Conservation (phyloP, 2,888 invertebrate species). For the Elegia similella region DNA sequence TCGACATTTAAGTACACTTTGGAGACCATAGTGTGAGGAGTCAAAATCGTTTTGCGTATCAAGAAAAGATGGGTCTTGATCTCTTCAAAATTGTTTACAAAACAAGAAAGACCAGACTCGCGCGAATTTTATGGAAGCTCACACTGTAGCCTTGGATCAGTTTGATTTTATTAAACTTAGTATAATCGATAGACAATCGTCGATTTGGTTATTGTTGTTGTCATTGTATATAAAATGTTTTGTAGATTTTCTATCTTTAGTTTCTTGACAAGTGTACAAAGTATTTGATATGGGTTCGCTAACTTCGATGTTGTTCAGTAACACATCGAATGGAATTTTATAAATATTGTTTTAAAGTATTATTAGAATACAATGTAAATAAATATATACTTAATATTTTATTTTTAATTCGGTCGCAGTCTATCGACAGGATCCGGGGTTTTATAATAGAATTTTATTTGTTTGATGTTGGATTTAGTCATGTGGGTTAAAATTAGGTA, state of each 20-base stretch:
- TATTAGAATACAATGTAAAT: conserved; percentile 77
- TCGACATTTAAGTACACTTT: conserved; percentile 25
- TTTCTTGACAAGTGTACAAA: conserved; percentile 75
- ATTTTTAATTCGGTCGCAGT: conserved; percentile 48
- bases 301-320: conserved; percentile 54
- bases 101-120: not conserved
- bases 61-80: not conserved
- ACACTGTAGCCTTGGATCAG: conserved; percentile 27
- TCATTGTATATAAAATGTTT: conserved; percentile 75
- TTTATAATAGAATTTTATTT: conserved; percentile 31
- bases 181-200: conserved; percentile 49
- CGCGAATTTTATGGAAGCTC: not conserved
- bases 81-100: not conserved
- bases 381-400: conserved; percentile 68
- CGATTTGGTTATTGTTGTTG: conserved; percentile 72
- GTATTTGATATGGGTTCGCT: conserved; percentile 63
- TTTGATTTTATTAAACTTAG: conserved; percentile 56
- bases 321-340: conserved; percentile 59
- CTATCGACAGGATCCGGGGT: conserved; percentile 33
- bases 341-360: conserved; percentile 81
- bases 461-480: conserved; percentile 37
- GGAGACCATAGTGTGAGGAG: not conserved
- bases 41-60: not conserved
- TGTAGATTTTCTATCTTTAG: conserved; percentile 78
- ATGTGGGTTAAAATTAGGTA: conserved; percentile 35